Percentiles rank a stretch among this genome's conserved stretches.
Evolutionary conservation across 2,113 vertebrate species (phyloP).

Genomic region (Pollachius pollachius): DNA sequence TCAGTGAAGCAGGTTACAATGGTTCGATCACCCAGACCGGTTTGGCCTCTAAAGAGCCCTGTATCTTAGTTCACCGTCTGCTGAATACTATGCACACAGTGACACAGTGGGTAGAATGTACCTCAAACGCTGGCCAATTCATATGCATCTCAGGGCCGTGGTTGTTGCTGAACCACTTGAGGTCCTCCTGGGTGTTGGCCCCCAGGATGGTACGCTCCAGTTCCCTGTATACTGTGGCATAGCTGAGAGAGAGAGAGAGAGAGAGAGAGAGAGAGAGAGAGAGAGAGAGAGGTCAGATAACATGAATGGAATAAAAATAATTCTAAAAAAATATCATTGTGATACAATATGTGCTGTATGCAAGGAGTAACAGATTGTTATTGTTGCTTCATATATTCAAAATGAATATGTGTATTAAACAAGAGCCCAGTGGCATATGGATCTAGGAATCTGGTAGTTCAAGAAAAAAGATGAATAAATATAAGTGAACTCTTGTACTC

Average conservation of each 20-base stretch:
- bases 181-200: constrained; percentile 92
- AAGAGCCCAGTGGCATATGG: too few relatives aligned
- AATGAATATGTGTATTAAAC: too few relatives aligned
- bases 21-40: too few relatives aligned
- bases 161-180: constrained; percentile 96
- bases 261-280: constrained; percentile 20
- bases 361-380: neutral
- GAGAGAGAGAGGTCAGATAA: neutral
- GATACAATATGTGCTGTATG: too few relatives aligned
- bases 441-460: too few relatives aligned
- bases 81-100: too few relatives aligned
- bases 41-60: too few relatives aligned
- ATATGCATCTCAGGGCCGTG: constrained; percentile 93
- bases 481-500: too few relatives aligned
- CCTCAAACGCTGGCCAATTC: constrained; percentile 98
- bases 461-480: too few relatives aligned
- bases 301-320: constrained; percentile 29
- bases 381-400: neutral
- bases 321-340: too few relatives aligned
- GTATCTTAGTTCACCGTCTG: too few relatives aligned
- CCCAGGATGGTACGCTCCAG: constrained; percentile 89
- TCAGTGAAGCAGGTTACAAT: too few relatives aligned
- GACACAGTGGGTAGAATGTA: constrained; percentile 37
- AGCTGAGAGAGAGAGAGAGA: constrained; percentile 72
- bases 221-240: constrained; percentile 88